A percentile compares a stretch with the other conserved stretches of the same genome.
Evolutionary conservation across 2,797 vertebrate species (phyloP).

Genomic region (Trachops cirrhosus): DNA sequence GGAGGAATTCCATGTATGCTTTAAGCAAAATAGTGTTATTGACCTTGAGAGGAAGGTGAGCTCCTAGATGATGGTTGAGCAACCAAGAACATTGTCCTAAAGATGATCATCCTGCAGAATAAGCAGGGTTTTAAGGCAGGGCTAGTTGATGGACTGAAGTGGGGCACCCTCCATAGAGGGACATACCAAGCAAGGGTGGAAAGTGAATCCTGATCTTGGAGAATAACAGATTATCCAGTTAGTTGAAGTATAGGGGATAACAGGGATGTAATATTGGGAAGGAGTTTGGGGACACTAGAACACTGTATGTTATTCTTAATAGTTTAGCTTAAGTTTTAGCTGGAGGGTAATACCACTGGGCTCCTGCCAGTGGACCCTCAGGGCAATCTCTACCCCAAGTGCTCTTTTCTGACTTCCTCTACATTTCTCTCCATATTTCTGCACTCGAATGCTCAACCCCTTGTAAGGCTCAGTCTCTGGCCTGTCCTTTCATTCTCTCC

Average conservation of each 20-base stretch:
- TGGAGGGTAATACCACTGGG: background rate
- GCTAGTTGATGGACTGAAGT: background rate
- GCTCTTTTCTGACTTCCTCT: background rate
- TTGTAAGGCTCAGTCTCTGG: background rate
- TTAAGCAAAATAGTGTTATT: background rate
- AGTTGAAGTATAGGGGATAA: background rate
- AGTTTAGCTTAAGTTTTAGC: background rate
- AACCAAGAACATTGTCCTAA: background rate
- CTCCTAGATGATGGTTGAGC: background rate
- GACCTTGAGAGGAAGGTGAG: background rate
- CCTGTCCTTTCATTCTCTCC: background rate
- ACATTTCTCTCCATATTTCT: background rate
- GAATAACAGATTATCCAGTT: background rate
- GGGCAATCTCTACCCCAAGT: background rate
- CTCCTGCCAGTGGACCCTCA: background rate
- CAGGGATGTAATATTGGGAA: background rate
- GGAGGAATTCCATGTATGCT: background rate
- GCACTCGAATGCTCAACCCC: background rate
- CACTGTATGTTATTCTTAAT: background rate
- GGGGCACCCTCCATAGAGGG: background rate
- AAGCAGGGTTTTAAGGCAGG: background rate
- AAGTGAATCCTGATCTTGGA: background rate
- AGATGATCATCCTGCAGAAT: background rate
- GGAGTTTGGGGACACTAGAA: background rate
- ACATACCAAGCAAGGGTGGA: background rate